Evolutionary conservation across 2,888 invertebrate species (phyloP).

Genomic region (Alsophila aescularia): DNA sequence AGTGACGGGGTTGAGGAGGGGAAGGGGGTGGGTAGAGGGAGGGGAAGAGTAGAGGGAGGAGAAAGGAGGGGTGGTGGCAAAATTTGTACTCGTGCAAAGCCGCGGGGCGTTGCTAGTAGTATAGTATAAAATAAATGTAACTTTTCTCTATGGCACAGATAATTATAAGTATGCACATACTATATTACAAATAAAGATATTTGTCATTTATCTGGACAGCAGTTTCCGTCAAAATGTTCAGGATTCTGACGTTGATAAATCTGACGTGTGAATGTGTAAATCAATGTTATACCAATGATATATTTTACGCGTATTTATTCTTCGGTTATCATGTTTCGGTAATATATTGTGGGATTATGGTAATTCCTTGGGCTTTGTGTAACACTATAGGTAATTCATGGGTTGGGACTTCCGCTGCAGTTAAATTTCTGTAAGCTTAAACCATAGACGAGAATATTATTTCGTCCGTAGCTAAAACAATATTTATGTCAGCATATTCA

Average conservation of each 20-base stretch:
- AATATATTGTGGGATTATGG: conserved; percentile 56
- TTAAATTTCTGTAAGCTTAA: conserved; percentile 25
- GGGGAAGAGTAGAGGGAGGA: too few species aligned
- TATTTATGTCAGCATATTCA: conserved; percentile 20
- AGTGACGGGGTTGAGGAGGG: too few species aligned
- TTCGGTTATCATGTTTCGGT: conserved; percentile 49
- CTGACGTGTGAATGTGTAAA: conserved; percentile 22
- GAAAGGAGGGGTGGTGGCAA: too few species aligned
- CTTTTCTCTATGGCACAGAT: too few species aligned
- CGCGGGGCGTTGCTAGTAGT: too few species aligned
- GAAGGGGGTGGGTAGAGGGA: too few species aligned
- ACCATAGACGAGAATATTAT: not conserved
- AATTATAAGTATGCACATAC: too few species aligned
- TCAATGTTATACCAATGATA: conserved; percentile 41
- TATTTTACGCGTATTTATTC: conserved; percentile 37
- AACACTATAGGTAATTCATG: conserved; percentile 31
- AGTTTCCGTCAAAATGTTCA: conserved; percentile 6
- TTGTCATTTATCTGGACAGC: too few species aligned
- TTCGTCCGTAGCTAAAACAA: not conserved
- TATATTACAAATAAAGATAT: too few species aligned
- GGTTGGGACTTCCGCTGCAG: conserved; percentile 21
- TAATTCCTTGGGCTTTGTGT: conserved; percentile 41
- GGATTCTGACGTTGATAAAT: conserved; percentile 17
- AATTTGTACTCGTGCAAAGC: too few species aligned
- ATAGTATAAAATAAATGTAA: too few species aligned